These are phyloP conservation scores for Eupithecia dodoneata DNA, from an alignment of 2,888 invertebrate species.

Conservation along the genomic window DNA sequence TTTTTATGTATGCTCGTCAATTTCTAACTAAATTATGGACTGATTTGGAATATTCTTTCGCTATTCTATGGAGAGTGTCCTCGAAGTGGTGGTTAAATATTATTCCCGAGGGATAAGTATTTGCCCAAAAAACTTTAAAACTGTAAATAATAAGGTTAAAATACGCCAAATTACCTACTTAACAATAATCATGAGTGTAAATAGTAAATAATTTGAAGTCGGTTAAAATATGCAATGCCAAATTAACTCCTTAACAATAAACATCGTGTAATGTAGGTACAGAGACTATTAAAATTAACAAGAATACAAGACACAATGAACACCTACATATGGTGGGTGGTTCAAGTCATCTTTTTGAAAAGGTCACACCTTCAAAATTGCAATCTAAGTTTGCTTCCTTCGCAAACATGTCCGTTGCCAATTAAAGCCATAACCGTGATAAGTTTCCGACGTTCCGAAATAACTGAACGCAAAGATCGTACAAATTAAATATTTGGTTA, in stretches of 20 bases:
- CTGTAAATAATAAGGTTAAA: too few species aligned
- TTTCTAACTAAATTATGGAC: too few species aligned
- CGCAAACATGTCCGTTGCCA: neutral
- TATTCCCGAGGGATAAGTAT: too few species aligned
- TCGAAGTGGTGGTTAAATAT: too few species aligned
- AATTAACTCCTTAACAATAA: conserved; percentile 17
- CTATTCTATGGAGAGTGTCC: too few species aligned
- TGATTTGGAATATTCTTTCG: too few species aligned
- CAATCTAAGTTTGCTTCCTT: neutral
- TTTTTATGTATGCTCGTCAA: too few species aligned
- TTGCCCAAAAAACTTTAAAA: too few species aligned
- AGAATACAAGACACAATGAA: neutral
- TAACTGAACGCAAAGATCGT: conserved; percentile 57
- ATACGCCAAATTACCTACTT: too few species aligned
- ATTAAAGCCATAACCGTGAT: conserved; percentile 46
- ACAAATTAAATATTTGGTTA: conserved; percentile 77
- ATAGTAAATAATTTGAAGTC: too few species aligned
- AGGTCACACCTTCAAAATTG: neutral
- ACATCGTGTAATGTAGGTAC: neutral
- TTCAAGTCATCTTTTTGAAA: conserved; percentile 2
- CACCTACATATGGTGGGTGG: neutral
- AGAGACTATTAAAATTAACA: neutral
- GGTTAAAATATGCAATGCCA: neutral
- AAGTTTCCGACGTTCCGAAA: conserved; percentile 58
- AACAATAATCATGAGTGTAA: too few species aligned